Conservation (phyloP, 2,797 vertebrate species). For the Helostoma temminkii region DNA sequence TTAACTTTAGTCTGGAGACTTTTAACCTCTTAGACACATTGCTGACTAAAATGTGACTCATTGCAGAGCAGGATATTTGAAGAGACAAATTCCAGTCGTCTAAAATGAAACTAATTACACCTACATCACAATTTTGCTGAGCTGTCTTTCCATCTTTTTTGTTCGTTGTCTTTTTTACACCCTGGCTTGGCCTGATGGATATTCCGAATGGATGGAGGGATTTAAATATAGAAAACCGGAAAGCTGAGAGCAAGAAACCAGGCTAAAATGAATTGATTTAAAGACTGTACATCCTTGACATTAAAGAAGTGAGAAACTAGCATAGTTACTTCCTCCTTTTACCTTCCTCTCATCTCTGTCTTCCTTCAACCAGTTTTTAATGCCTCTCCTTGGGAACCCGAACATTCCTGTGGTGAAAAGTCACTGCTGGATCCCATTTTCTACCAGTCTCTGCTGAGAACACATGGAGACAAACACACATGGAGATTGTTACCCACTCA, state of each 20-base stretch:
- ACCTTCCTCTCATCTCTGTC: constrained; percentile 24
- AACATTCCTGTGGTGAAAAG: constrained; percentile 76
- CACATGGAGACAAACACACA: constrained; percentile 70
- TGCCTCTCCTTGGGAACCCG: constrained; percentile 55
- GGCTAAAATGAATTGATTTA: constrained; percentile 47
- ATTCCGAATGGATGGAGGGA: constrained; percentile 53
- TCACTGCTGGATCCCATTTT: constrained; percentile 76
- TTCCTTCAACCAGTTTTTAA: constrained; percentile 41
- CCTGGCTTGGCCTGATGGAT: constrained; percentile 39
- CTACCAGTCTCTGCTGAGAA: constrained; percentile 55
- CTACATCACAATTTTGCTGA: constrained; percentile 31
- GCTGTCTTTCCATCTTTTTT: constrained; percentile 15
- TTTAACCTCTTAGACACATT: constrained; percentile 34
- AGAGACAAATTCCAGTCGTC: constrained; percentile 10
- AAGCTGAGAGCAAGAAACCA: constrained; percentile 44
- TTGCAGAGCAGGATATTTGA: constrained; percentile 38
- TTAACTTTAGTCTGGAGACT: constrained; percentile 17
- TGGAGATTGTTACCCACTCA: constrained; percentile 77
- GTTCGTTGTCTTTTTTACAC: constrained; percentile 24
- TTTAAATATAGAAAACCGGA: constrained; percentile 58
- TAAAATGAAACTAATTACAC: constrained; percentile 38
- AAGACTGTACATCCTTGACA: constrained; percentile 48
- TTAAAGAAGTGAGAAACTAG: constrained; percentile 33
- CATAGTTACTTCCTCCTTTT: constrained; percentile 5
- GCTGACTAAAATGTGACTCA: constrained; percentile 11